phyloP scores from a whole-genome alignment of 2,797 vertebrate genomes.

The Darevskia nairensis region DNA sequence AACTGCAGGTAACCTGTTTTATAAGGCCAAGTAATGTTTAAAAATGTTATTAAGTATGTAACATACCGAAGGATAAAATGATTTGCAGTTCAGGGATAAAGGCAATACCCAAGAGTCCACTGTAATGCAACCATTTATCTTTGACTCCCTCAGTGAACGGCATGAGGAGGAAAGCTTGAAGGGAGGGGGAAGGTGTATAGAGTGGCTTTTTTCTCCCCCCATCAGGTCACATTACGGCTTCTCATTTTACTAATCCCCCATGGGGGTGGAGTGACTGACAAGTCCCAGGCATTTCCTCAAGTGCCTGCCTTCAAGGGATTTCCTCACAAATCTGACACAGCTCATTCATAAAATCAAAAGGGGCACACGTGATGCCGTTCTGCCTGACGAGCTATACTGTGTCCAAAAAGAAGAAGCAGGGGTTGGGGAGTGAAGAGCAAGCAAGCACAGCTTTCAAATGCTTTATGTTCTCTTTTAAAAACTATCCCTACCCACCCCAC shows the following conservation, averaged over 20 bases:
- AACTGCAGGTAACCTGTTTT: constrained; percentile 43
- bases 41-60: constrained; percentile 47
- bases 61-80: constrained; percentile 13
- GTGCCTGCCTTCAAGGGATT: constrained; percentile 50
- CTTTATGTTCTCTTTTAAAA: constrained; percentile 19
- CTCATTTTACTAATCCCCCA: constrained; percentile 23
- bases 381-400: background rate
- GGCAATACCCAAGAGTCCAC: constrained; percentile 5
- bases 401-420: accelerated
- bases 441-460: constrained; percentile 18
- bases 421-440: background rate
- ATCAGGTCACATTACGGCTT: background rate
- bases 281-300: constrained; percentile 44
- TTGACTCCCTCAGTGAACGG: accelerated
- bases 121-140: constrained; percentile 13
- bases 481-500: accelerated
- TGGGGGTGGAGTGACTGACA: background rate
- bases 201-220: background rate
- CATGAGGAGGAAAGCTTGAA: background rate
- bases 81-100: constrained; percentile 37
- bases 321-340: constrained; percentile 48
- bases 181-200: background rate
- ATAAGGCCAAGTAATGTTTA: constrained; percentile 36
- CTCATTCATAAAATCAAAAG: constrained; percentile 50
- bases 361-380: background rate